Conservation (phyloP, 2,113 vertebrate species). For the Monopterus albus region DNA sequence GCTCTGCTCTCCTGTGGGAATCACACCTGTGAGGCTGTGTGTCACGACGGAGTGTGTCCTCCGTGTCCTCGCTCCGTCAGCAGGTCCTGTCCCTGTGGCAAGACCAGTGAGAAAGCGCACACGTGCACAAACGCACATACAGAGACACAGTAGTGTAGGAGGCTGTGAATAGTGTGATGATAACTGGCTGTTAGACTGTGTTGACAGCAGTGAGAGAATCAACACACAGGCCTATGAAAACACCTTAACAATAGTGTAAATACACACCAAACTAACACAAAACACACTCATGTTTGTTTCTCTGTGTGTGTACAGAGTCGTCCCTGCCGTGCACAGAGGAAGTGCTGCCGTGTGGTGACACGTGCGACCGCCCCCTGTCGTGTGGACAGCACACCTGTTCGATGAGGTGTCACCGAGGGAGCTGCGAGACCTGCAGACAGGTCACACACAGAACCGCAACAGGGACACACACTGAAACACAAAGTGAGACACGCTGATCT, state of each 20-base stretch:
- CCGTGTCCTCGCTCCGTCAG: constrained; percentile 92
- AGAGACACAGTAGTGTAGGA: too few species aligned
- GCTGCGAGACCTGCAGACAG: constrained; percentile 96
- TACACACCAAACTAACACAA: too few species aligned
- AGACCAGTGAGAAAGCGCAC: constrained; percentile 85
- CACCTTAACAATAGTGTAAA: too few species aligned
- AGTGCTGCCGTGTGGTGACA: constrained; percentile 93
- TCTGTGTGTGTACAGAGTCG: constrained; percentile 82
- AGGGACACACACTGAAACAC: neutral
- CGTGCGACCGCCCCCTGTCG: constrained; percentile 90
- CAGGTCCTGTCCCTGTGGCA: constrained; percentile 92
- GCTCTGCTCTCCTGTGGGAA: constrained; percentile 89
- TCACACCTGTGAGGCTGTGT: constrained; percentile 91
- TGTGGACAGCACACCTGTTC: constrained; percentile 94
- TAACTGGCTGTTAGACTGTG: too few species aligned
- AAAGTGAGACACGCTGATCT: neutral
- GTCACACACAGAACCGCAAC: constrained; percentile 78
- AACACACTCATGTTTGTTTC: constrained; percentile 19
- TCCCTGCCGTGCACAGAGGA: constrained; percentile 95
- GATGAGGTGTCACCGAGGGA: constrained; percentile 93
- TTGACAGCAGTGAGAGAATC: too few species aligned
- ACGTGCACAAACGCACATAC: neutral
- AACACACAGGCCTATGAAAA: too few species aligned
- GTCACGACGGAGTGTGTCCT: constrained; percentile 89
- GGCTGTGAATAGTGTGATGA: too few species aligned